Conservation (phyloP, 2,888 invertebrate genomes). For the Drosophila tanythrix region DNA sequence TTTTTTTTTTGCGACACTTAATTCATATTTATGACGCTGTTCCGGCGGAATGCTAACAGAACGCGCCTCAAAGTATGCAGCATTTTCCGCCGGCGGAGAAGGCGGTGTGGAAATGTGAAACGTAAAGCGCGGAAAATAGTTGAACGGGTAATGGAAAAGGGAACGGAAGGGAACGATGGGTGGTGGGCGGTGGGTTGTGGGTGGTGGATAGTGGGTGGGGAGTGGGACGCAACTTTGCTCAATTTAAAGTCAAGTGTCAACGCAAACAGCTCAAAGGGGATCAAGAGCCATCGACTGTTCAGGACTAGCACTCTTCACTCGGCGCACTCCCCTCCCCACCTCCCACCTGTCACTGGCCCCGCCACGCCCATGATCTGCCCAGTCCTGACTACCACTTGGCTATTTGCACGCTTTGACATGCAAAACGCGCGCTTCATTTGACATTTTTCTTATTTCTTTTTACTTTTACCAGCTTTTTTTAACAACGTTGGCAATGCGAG, state of each 20-base stretch:
- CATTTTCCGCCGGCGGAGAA: constrained; percentile 7
- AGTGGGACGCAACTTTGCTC: constrained; percentile 49
- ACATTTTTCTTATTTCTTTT: constrained; percentile 68
- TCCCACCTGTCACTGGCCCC: too few species aligned
- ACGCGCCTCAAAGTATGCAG: constrained; percentile 64
- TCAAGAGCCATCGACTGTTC: constrained; percentile 61
- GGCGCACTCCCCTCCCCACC: background rate
- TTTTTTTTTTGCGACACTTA: constrained; percentile 56
- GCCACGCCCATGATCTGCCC: background rate
- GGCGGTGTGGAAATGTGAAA: constrained; percentile 16
- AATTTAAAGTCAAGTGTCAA: constrained; percentile 80
- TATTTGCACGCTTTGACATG: constrained; percentile 73
- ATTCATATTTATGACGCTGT: constrained; percentile 72
- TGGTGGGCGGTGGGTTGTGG: background rate
- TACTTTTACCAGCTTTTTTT: constrained; percentile 3
- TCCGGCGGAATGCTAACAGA: constrained; percentile 27
- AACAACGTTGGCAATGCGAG: constrained; percentile 37
- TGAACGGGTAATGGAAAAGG: background rate
- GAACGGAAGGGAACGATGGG: background rate
- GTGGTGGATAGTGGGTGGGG: background rate
- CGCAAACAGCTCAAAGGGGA: constrained; percentile 69
- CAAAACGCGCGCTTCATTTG: constrained; percentile 79
- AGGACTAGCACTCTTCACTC: constrained; percentile 53
- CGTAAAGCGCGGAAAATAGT: constrained; percentile 5
- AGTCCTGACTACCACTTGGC: constrained; percentile 14